Conservation (phyloP, 1,140 invertebrate genomes). For the Potamilus streckersoni region DNA sequence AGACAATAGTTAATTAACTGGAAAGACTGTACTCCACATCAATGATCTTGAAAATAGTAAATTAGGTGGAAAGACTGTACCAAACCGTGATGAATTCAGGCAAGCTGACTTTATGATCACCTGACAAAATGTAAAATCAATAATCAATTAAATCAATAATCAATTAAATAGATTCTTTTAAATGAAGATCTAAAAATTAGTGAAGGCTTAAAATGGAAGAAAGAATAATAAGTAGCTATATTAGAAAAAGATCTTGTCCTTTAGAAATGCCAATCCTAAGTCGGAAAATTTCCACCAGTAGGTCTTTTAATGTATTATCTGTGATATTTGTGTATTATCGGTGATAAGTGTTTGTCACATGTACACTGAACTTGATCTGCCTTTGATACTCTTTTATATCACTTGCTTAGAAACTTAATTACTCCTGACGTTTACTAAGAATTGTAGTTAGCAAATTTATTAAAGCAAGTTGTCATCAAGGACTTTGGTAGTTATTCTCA, state of each 20-base stretch:
- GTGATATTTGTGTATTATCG: too few relatives aligned
- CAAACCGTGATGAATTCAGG: slow-evolving; percentile 30
- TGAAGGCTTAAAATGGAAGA: not conserved
- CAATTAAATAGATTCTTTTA: not conserved
- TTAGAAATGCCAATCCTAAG: not conserved
- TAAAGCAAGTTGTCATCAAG: too few relatives aligned
- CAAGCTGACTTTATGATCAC: slow-evolving; percentile 23
- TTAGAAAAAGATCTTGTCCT: too few relatives aligned
- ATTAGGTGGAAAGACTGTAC: slow-evolving; percentile 19
- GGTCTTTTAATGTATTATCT: not conserved
- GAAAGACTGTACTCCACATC: too few relatives aligned
- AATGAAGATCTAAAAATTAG: not conserved
- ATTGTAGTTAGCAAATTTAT: too few relatives aligned
- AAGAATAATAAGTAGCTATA: not conserved
- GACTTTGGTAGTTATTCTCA: not conserved
- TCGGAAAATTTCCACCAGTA: not conserved
- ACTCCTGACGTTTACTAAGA: too few relatives aligned
- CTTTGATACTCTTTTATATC: too few relatives aligned
- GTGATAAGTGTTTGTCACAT: too few relatives aligned
- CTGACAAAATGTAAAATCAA: slow-evolving; percentile 14
- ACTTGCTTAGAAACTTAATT: too few relatives aligned
- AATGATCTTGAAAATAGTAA: too few relatives aligned
- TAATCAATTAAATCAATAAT: not conserved
- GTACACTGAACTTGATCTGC: too few relatives aligned
- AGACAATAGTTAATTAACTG: too few relatives aligned